These are phyloP conservation scores for Hoplodrina ambigua DNA, from an alignment of 2,888 invertebrate species.

Conservation along the genomic window DNA sequence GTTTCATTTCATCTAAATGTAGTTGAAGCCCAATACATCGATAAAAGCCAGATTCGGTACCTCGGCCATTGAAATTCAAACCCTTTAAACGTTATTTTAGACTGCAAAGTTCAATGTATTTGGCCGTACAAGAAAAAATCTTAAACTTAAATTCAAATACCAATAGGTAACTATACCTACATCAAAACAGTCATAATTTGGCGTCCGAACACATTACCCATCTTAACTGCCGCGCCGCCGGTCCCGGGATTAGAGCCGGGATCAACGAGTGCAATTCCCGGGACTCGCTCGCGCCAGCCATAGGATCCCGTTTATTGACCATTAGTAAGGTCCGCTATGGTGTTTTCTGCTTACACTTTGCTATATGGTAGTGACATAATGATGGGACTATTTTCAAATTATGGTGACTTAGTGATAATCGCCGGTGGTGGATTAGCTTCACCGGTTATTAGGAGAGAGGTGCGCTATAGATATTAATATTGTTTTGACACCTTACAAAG, in stretches of 20 bases:
- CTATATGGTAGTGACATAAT: constrained; percentile 59
- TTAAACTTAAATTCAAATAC: constrained; percentile 20
- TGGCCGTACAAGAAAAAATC: no score
- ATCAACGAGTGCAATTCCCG: constrained; percentile 72
- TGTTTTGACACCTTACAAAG: not conserved
- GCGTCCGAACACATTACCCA: constrained; percentile 64
- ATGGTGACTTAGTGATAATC: constrained; percentile 54
- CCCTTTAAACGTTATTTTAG: no score
- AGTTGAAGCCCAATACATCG: no score
- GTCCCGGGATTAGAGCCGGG: constrained; percentile 72
- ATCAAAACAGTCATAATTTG: constrained; percentile 65
- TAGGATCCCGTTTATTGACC: constrained; percentile 76
- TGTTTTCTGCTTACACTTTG: constrained; percentile 65
- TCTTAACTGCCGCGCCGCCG: constrained; percentile 67
- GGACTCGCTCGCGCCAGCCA: constrained; percentile 66
- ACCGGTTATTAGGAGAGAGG: constrained; percentile 14
- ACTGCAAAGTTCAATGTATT: no score
- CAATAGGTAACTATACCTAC: constrained; percentile 23
- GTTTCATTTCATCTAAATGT: no score
- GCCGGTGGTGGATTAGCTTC: constrained; percentile 40
- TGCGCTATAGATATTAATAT: not conserved
- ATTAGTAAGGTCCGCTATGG: constrained; percentile 69
- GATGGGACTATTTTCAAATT: constrained; percentile 65
- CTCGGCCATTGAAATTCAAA: no score
- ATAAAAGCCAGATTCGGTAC: no score